Conservation (phyloP, 2,113 vertebrate species). For the Pampusana beccarii region DNA sequence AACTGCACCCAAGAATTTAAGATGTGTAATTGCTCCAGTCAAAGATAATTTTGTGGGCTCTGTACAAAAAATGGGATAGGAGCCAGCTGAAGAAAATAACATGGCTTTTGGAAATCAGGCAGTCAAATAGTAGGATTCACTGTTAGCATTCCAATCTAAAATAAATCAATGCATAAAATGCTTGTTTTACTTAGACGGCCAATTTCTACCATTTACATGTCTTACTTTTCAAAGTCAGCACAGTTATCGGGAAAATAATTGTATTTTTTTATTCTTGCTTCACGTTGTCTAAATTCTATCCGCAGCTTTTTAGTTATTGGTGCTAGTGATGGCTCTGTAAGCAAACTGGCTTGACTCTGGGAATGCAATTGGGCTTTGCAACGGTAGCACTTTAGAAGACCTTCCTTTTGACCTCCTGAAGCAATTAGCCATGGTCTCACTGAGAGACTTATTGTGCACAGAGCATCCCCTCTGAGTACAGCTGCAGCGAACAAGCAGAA, state of each 20-base stretch:
- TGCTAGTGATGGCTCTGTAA: not conserved
- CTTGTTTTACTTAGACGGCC: not conserved
- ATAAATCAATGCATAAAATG: not conserved
- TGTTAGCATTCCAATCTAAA: not conserved
- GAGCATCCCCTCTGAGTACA: constrained; percentile 26
- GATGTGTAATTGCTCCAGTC: not conserved
- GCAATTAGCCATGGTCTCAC: not conserved
- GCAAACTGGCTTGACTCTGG: not conserved
- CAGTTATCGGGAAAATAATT: not conserved
- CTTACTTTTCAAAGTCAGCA: not conserved
- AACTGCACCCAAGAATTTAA: not conserved
- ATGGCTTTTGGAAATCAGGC: not conserved
- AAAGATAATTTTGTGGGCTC: not conserved
- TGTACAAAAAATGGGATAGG: not conserved
- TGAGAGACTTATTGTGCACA: not conserved
- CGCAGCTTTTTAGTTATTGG: not conserved
- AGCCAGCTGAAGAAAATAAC: not conserved
- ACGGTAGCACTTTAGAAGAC: not conserved
- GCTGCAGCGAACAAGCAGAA: constrained; percentile 27
- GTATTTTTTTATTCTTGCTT: not conserved
- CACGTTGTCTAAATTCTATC: not conserved
- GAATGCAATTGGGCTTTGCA: not conserved
- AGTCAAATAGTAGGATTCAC: not conserved
- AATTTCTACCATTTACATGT: not conserved
- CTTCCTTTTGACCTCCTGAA: not conserved